Base-by-base conservation (phyloP, 53 echinoderm and acorn worm genomes). In the Holothuria leucospilota region DNA sequence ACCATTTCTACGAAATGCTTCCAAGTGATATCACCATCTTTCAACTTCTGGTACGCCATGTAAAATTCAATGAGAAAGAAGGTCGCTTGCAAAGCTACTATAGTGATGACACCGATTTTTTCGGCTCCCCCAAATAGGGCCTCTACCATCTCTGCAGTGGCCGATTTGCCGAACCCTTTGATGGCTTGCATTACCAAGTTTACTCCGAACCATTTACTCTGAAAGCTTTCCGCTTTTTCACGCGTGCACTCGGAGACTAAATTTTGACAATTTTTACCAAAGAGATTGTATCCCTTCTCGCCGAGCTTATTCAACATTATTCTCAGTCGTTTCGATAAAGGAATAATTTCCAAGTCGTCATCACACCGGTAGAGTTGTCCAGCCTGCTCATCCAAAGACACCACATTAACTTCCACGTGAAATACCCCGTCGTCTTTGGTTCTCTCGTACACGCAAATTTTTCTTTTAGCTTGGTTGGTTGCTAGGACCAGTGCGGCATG, bases 1-100 rank as follows among this genome's bases (percentile, higher is more conserved):
- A 80, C 80, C 80, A 80, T 20, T 80, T 60, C 80, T 38, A 59
- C 61, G 61, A 80, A 80, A 60, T 80, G 80, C 25, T 80, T 80
- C 80, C 80, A 80, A 15, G 80, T 59, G 56, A 80, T 60, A 21
- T 80, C 39, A 13, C 80, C 80, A 24, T 38, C 20, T 60, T 80
- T 80, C 10, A 80, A 59, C 29, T 56, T 80, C 53, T 61, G 53
- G 21, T 29, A 30, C 7, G 80, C 80, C 14, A n/a, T 58, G 61
- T 80, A 80, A 61, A 60, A 80, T 30, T 80, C 80, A 13, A 80
- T 60, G 30, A 80, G 56, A 29, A 80, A 80, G 34, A 80, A 61
- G 11, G 59, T 61, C 24, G 59, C 59, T 80, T 80, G 80, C 16
- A 80, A 29, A 56, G 6, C 34, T 9, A 80, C 39, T 13, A 80